A percentile compares a stretch with the other conserved stretches of the same genome.
Conservation (phyloP, 2,888 invertebrate species). For the Ariolimax columbianus region DNA sequence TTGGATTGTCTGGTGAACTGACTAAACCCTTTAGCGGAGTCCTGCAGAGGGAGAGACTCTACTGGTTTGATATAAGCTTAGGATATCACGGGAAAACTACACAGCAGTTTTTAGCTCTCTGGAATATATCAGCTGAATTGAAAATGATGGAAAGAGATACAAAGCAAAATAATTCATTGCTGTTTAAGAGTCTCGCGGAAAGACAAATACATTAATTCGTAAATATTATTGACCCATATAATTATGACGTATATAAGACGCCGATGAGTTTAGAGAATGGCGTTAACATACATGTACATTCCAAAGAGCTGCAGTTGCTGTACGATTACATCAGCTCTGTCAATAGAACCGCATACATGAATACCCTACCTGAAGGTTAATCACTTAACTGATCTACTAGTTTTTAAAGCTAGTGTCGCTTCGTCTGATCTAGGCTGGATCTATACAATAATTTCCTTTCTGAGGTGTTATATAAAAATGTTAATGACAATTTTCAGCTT, state of each 20-base stretch:
- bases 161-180: neutral
- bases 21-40: neutral
- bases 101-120: neutral
- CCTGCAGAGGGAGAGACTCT: neutral
- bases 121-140: neutral
- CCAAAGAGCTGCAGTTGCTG: neutral
- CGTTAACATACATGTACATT: neutral
- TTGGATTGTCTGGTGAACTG: neutral
- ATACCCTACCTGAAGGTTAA: too few species aligned
- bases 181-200: conserved; percentile 8
- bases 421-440: too few species aligned
- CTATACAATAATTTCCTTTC: too few species aligned
- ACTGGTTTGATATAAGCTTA: conserved; percentile 7
- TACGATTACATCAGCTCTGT: neutral
- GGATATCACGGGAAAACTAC: neutral
- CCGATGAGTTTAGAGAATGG: conserved; percentile 1
- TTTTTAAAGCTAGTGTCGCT: too few species aligned
- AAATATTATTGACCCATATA: neutral
- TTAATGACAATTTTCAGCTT: too few species aligned
- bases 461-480: too few species aligned
- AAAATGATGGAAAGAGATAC: neutral
- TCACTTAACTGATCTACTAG: too few species aligned
- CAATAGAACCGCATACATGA: too few species aligned
- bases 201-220: neutral
- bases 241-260: neutral